Base-by-base conservation (phyloP, 2,797 vertebrate genomes). In the Chloroceryle inda region DNA sequence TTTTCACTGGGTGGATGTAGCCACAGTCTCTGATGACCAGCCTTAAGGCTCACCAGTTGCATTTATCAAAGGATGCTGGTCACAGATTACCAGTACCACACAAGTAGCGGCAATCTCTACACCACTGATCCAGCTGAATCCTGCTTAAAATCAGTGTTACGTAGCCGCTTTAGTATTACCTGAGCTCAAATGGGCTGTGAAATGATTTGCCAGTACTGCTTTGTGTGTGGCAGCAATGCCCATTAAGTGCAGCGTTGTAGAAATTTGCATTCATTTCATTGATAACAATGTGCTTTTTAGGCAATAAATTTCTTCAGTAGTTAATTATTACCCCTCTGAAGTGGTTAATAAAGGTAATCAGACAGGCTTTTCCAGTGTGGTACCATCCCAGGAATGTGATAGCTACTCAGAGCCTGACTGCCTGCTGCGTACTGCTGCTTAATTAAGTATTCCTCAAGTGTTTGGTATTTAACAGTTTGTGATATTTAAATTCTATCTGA, bases 311-410 rank as follows among this genome's bases (percentile, higher is more conserved):
- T 92, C 93, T 82, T 42, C 78, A 78, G 59, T 17, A 79, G 58
- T 89, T 96, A 96, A 96, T 97, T 95, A 89, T 38, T 80, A 52
- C 66, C 17, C 5, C 59, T 95, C 75, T 79, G 91, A 91, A 82
- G 53, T 93, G 76, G 80, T 80, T 94, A 96, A 96, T 94, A 96
- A 95, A 93, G 63, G 89, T 96, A 96, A 96, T 93, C 92, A 96
- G 61, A 86, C 4, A 4, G 83, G 79, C 49, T 96, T 94, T 94
- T 95, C 83, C 75, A 88, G 83, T 1, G 0, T 81, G 75, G 58
- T 88, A 71, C 83, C 71, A 87, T 61, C 75, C 50, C 91, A 95
- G 75, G 49, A 94, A 93, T 23, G 52, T 4, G 17, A 88, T 64
- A 94, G 88, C 86, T 8, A 5, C 84, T 91, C 62, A 45, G 58